phyloP scores from a whole-genome alignment of 2,888 invertebrate species.

The Apamea monoglypha region DNA sequence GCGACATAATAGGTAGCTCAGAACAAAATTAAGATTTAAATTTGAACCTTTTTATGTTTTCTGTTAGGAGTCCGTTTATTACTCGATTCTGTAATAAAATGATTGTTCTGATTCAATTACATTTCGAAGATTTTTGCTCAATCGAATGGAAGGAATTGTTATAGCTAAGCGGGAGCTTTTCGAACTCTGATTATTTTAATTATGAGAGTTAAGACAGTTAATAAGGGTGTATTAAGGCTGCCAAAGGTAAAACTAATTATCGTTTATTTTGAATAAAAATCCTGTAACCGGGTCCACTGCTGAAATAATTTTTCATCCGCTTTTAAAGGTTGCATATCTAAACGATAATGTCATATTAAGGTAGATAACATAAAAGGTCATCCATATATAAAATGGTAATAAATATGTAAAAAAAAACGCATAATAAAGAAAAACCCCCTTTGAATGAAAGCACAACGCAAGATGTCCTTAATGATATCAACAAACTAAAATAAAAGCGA shows the following conservation, averaged over 20 bases:
- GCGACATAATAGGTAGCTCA: constrained; percentile 34
- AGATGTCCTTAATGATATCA: neutral
- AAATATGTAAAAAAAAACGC: neutral
- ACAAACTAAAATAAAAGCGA: neutral
- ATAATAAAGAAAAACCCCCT: neutral
- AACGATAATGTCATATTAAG: neutral
- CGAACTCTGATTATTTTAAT: constrained; percentile 27
- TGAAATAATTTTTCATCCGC: neutral
- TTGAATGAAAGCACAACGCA: neutral
- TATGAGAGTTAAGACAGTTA: neutral
- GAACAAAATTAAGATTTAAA: constrained; percentile 52
- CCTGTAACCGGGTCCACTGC: neutral
- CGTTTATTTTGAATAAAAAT: too few relatives aligned
- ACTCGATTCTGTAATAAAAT: constrained; percentile 41
- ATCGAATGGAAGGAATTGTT: constrained; percentile 38
- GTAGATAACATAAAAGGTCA: neutral
- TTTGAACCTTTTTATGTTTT: constrained; percentile 44
- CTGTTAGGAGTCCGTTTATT: constrained; percentile 30
- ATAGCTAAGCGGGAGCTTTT: constrained; percentile 5
- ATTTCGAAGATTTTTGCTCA: constrained; percentile 34
- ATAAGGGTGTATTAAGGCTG: neutral
- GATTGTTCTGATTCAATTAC: constrained; percentile 51
- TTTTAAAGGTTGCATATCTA: neutral
- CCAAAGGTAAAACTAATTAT: neutral
- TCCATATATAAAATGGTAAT: neutral